These are phyloP conservation scores for Ophion ventricosus DNA, from an alignment of 2,888 invertebrate species.

Conservation along the genomic window DNA sequence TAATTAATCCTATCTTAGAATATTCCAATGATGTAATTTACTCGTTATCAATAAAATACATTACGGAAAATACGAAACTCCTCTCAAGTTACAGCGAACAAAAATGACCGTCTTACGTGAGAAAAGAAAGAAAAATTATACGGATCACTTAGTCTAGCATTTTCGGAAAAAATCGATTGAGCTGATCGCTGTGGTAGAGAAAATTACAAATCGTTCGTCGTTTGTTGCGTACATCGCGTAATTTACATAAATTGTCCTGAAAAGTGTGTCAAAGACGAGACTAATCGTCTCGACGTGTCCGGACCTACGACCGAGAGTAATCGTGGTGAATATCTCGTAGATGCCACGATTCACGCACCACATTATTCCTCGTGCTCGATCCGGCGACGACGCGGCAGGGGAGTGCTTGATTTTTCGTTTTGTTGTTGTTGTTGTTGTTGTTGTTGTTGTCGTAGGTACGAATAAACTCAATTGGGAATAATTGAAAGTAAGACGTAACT, in stretches of 20 bases:
- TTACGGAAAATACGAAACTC: neutral
- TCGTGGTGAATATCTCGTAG: neutral
- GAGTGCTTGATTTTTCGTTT: neutral
- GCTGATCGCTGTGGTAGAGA: neutral
- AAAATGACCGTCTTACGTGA: neutral
- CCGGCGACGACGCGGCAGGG: neutral
- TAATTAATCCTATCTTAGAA: neutral
- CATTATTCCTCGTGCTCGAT: neutral
- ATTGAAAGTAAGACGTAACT: conserved; percentile 59
- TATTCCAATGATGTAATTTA: neutral
- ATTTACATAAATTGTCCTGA: neutral
- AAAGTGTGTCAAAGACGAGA: neutral
- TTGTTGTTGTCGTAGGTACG: neutral
- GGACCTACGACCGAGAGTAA: neutral
- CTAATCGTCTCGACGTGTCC: neutral
- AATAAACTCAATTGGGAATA: conserved; percentile 1
- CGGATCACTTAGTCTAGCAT: neutral
- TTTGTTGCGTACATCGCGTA: neutral
- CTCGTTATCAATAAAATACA: conserved; percentile 3
- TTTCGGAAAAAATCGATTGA: neutral
- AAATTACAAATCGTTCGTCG: neutral
- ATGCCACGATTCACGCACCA: neutral
- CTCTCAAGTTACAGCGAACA: neutral
- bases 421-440: too few species aligned
- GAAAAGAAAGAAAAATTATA: neutral